Percentiles rank a stretch among this genome's conserved stretches.
These are phyloP conservation scores for Zaprionus inermis DNA, from an alignment of 1,140 invertebrate species.

Conservation along the genomic window DNA sequence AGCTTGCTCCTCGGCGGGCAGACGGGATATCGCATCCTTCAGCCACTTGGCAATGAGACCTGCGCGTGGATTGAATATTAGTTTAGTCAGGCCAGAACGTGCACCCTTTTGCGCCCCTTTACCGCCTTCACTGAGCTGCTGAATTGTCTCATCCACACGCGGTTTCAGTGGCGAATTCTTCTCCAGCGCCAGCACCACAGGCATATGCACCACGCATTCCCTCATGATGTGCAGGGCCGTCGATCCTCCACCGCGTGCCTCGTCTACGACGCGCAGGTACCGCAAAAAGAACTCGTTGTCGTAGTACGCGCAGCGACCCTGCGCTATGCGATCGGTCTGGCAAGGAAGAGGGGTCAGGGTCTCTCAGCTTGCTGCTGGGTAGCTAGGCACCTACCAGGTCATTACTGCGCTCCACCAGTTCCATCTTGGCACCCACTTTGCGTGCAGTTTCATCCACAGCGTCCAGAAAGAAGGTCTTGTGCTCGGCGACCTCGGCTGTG, in stretches of 20 bases:
- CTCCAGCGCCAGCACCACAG: constrained; percentile 91
- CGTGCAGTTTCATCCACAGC: constrained; percentile 88
- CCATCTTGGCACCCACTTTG: constrained; percentile 88
- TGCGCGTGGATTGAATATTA: constrained; percentile 2
- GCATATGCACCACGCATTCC: constrained; percentile 91
- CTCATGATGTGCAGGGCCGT: constrained; percentile 91
- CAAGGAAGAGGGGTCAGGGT: background rate
- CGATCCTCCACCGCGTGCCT: constrained; percentile 84
- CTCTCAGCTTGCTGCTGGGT: background rate
- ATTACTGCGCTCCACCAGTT: constrained; percentile 86
- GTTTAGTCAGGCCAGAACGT: too few species aligned
- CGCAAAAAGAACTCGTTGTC: constrained; percentile 91
- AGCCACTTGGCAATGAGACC: constrained; percentile 91
- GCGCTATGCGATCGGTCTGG: constrained; percentile 86
- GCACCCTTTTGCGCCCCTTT: background rate
- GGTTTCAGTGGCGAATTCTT: constrained; percentile 92
- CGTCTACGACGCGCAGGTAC: constrained; percentile 86
- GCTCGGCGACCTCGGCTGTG: constrained; percentile 89
- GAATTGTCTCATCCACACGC: constrained; percentile 88
- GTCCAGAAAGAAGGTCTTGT: constrained; percentile 88
- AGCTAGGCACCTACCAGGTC: constrained; percentile 84
- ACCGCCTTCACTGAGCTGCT: constrained; percentile 89
- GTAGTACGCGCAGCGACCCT: constrained; percentile 90
- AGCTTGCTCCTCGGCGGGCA: constrained; percentile 84
- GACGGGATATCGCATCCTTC: constrained; percentile 87